These are phyloP conservation scores for Arctocebus calabarensis DNA, from an alignment of 2,797 vertebrate genomes.

Conservation along the genomic window DNA sequence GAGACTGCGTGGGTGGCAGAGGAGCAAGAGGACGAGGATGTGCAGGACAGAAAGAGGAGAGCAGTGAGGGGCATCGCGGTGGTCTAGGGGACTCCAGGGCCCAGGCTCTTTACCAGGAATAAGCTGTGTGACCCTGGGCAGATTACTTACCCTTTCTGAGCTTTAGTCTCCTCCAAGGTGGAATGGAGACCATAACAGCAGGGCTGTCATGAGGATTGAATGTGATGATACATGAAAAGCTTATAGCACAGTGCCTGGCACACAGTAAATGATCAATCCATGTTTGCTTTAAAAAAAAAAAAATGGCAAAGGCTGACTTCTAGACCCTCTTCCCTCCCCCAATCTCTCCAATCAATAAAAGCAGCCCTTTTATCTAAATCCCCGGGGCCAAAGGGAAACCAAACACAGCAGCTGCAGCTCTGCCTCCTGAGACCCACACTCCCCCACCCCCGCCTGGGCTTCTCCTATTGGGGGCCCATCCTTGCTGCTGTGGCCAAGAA, in stretches of 20 bases:
- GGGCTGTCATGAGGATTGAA: conserved; percentile 42
- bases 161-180: neutral
- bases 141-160: conserved; percentile 71
- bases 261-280: conserved; percentile 82
- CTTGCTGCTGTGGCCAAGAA: neutral
- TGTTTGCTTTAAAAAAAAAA: conserved; percentile 80
- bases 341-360: conserved; percentile 77
- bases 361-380: conserved; percentile 84
- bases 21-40: neutral
- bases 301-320: conserved; percentile 63
- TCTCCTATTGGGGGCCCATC: conserved; percentile 47
- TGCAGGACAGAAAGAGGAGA: neutral
- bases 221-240: conserved; percentile 68
- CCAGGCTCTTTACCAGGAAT: neutral
- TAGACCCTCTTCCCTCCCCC: conserved; percentile 36
- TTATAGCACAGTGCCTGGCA: conserved; percentile 52
- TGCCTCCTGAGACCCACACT: conserved; percentile 29
- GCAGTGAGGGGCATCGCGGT: neutral
- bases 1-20: neutral
- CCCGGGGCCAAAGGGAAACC: conserved; percentile 81
- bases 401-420: conserved; percentile 83
- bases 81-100: neutral
- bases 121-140: conserved; percentile 61
- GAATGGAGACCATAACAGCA: conserved; percentile 23
- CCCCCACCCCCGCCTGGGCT: conserved; percentile 27